Evolutionary conservation across 1,140 invertebrate species (phyloP), one percentile per base, ranked within the genome.

Genomic region (Macrocentrus cingulum): DNA sequence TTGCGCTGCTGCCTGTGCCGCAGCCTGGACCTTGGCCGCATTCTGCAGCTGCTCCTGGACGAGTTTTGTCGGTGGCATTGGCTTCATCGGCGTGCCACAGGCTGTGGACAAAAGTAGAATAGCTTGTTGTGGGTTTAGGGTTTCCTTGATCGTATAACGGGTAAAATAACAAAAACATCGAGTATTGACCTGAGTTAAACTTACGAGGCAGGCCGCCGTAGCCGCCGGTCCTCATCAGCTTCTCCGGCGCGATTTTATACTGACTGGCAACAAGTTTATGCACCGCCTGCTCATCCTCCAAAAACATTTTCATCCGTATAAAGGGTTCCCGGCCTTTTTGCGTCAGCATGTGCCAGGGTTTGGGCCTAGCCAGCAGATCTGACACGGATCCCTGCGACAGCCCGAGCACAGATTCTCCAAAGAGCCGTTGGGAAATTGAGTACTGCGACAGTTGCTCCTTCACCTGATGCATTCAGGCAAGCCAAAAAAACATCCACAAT

Each of bases 391-490:
- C 95, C 76, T 97, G 94, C 0, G 95, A 98, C 39, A 99, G 80
- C 0, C 97, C 97, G 39, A 99, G 82, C 9, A 99, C 95, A 1
- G 91, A 95, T 75, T 99, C 97, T 15, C 97, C 98, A 75, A 99
- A 99, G 42, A 99, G 81, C 58, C 97, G 85, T 80, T 99, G 98
- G 59, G 95, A 98, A 68, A 99, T 99, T 50, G 95, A 98, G 81
- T 98, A 98, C 78, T 98, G 95, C 66, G 92, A 97, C 37, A 99
- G 82, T 62, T 96, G 94, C 78, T 99, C 97, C 80, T 99, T 99
- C 2, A 99, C 87, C 83, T 89, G 66, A 4, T 68, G 64, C 7
- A 13, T 5, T 44, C 18, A 6, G 2, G 7, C n/a, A 4, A 8
- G 23, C 25, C 32, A 48, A 48, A 48, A 48, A 39, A 53, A 53